Evolutionary conservation across 2,888 invertebrate species (phyloP).

Genomic region (Pristionchus mayeri): DNA sequence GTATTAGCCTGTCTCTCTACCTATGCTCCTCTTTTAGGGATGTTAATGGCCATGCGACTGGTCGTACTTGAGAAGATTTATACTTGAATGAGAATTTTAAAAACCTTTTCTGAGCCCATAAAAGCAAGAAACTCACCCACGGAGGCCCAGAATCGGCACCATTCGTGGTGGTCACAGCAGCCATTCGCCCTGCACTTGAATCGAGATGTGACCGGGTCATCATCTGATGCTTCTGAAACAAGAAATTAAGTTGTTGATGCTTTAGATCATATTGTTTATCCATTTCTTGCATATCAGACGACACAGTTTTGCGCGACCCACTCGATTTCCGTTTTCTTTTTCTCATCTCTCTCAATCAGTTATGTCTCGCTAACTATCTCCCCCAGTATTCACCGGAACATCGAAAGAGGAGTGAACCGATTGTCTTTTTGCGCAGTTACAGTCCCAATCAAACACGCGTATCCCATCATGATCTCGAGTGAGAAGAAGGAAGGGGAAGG

Average conservation of each 20-base stretch:
- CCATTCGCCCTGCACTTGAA: slow-evolving; percentile 75
- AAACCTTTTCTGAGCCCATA: too few relatives aligned
- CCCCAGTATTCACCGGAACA: not conserved
- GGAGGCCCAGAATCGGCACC: slow-evolving; percentile 72
- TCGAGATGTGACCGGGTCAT: slow-evolving; percentile 64
- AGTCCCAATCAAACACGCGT: not conserved
- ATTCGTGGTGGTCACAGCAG: slow-evolving; percentile 76
- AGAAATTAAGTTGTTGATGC: not conserved
- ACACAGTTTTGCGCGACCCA: too few relatives aligned
- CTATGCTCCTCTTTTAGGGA: too few relatives aligned
- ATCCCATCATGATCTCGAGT: slow-evolving; percentile 18
- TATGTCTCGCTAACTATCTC: too few relatives aligned
- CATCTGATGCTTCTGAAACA: slow-evolving; percentile 54
- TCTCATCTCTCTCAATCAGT: not conserved
- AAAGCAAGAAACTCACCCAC: slow-evolving; percentile 17
- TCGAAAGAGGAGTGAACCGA: not conserved
- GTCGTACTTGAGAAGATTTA: too few relatives aligned
- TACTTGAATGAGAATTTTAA: too few relatives aligned
- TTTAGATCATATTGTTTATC: too few relatives aligned
- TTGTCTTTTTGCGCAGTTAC: not conserved
- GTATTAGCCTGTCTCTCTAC: too few relatives aligned
- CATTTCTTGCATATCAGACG: too few relatives aligned
- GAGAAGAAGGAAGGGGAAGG: not conserved
- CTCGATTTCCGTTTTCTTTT: not conserved
- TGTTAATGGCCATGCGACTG: too few relatives aligned